These are phyloP conservation scores for Eurytoma californica DNA, from an alignment of 2,888 invertebrate genomes.

Conservation along the genomic window DNA sequence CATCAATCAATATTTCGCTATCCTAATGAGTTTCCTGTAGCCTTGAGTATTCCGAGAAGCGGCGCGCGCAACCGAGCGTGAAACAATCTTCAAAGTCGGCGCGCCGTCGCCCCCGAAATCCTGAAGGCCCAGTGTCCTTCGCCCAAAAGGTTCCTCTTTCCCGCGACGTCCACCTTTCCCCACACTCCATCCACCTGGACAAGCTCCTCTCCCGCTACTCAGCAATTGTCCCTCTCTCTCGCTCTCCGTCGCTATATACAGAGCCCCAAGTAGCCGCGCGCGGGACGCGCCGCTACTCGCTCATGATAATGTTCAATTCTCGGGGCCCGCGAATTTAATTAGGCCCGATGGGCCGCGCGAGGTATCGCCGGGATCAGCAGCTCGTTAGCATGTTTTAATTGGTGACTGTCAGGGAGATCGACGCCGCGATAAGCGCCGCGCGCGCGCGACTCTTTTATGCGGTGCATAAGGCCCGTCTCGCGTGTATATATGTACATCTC, in stretches of 20 bases:
- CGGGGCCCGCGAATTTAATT: slow-evolving; percentile 70
- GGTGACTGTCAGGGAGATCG: slow-evolving; percentile 72
- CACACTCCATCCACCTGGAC: too few relatives aligned
- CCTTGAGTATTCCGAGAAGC: too few relatives aligned
- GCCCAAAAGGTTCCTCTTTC: too few relatives aligned
- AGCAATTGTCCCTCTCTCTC: slow-evolving; percentile 8
- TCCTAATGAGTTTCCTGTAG: too few relatives aligned
- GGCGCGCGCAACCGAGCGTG: too few relatives aligned
- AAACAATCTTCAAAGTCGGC: too few relatives aligned
- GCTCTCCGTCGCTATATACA: neutral
- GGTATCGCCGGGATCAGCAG: slow-evolving; percentile 73
- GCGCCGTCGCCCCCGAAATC: too few relatives aligned
- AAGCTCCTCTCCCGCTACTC: neutral
- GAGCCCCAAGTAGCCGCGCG: neutral
- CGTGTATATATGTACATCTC: neutral
- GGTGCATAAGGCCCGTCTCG: neutral
- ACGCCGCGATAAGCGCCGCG: slow-evolving; percentile 43
- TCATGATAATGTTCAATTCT: slow-evolving; percentile 43
- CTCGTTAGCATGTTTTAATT: slow-evolving; percentile 75
- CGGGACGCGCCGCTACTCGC: neutral
- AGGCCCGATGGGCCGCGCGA: slow-evolving; percentile 62
- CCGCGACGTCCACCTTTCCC: too few relatives aligned
- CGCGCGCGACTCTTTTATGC: neutral
- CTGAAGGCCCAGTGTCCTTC: too few relatives aligned
- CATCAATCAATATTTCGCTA: too few relatives aligned